Evolutionary conservation across 1,140 invertebrate genomes (phyloP).

Genomic region (Aphaenogaster ashmeadi): DNA sequence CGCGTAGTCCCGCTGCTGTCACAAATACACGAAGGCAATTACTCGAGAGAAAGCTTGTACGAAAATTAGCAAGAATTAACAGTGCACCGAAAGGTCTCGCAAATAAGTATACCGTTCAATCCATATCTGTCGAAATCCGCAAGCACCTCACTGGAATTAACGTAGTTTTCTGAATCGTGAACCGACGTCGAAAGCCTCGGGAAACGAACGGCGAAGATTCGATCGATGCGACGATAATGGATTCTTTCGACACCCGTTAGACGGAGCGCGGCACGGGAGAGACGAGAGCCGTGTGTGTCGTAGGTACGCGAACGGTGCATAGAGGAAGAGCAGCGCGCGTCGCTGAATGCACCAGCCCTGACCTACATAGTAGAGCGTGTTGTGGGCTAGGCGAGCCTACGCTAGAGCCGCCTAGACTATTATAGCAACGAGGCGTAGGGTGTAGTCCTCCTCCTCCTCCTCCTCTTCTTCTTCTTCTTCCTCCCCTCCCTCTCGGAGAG

Average conservation of each 20-base stretch:
- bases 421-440: conserved; percentile 82
- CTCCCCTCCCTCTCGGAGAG: conserved; percentile 45
- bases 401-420: conserved; percentile 83
- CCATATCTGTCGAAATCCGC: neutral
- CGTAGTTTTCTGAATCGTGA: neutral
- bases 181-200: neutral
- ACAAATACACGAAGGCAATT: neutral
- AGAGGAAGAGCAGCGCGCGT: conserved; percentile 85
- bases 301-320: conserved; percentile 80
- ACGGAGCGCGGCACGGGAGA: conserved; percentile 46
- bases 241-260: conserved; percentile 77
- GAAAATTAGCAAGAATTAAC: neutral
- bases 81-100: neutral
- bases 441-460: conserved; percentile 49
- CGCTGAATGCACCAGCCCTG: conserved; percentile 87
- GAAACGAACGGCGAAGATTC: neutral
- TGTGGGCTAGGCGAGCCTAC: conserved; percentile 85
- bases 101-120: neutral
- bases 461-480: conserved; percentile 5
- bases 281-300: conserved; percentile 58
- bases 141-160: neutral
- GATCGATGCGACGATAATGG: neutral
- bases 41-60: neutral
- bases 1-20: neutral
- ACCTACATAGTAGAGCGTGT: conserved; percentile 87